Conservation (phyloP, 2,888 invertebrate species). For the Cataglyphis albicans region DNA sequence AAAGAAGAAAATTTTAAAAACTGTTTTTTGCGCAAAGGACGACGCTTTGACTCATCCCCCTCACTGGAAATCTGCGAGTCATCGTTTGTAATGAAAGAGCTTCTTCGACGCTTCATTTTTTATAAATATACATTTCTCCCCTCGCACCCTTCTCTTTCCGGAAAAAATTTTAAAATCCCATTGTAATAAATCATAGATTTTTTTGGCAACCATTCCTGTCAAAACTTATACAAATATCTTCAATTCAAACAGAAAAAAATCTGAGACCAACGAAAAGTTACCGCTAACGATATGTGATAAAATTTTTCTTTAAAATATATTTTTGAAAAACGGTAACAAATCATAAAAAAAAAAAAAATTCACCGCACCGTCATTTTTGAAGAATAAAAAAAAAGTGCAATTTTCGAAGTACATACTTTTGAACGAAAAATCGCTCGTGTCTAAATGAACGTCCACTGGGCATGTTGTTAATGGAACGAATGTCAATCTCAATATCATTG, state of each 20-base stretch:
- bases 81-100: slow-evolving; percentile 12
- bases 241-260: not conserved
- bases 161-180: not conserved
- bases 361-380: not conserved
- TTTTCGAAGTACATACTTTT: not conserved
- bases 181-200: slow-evolving; percentile 16
- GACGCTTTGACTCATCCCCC: not conserved
- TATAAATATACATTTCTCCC: not conserved
- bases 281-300: not conserved
- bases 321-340: not conserved
- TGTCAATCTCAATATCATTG: slow-evolving; percentile 19
- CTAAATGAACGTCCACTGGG: not conserved
- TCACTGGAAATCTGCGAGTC: slow-evolving; percentile 1
- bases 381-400: not conserved
- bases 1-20: slow-evolving; percentile 21
- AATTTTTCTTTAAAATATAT: not conserved
- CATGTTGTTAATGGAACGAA: not conserved
- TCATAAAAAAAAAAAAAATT: not conserved
- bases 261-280: not conserved
- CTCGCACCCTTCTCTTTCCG: not conserved
- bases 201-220: not conserved
- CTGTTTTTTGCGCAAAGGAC: slow-evolving; percentile 9
- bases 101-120: slow-evolving; percentile 21
- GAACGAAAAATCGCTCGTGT: not conserved
- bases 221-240: not conserved